These are phyloP conservation scores for Micropoecilia bifurca DNA, from an alignment of 2,797 vertebrate species.

Conservation along the genomic window DNA sequence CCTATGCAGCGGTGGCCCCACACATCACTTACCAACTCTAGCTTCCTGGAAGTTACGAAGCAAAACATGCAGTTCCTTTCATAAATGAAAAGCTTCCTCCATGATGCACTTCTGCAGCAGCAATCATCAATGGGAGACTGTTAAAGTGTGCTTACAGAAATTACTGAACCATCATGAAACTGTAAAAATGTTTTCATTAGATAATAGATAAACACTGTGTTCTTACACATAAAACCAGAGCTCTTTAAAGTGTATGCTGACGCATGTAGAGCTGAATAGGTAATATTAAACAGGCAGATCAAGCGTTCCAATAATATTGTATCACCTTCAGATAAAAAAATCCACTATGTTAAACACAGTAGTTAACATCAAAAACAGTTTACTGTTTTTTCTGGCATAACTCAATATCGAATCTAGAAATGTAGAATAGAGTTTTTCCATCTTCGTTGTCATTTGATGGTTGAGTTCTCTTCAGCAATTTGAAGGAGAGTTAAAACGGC, in stretches of 20 bases:
- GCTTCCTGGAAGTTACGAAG: slow-evolving; percentile 43
- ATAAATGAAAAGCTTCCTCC: slow-evolving; percentile 47
- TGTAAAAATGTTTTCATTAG: slow-evolving; percentile 1
- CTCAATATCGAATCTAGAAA: neutral
- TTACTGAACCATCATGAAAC: neutral
- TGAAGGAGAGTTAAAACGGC: slow-evolving; percentile 38
- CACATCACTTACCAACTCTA: slow-evolving; percentile 31
- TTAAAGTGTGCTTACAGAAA: slow-evolving; percentile 14
- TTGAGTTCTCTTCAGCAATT: slow-evolving; percentile 34
- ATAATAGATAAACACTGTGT: neutral
- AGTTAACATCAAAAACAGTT: neutral
- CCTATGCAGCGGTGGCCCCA: slow-evolving; percentile 29
- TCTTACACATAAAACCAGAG: slow-evolving; percentile 3
- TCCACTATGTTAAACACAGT: neutral
- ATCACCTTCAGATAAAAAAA: slow-evolving; percentile 4
- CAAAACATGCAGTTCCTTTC: slow-evolving; percentile 45
- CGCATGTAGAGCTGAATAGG: neutral
- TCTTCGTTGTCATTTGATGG: slow-evolving; percentile 30
- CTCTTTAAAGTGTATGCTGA: slow-evolving; percentile 4
- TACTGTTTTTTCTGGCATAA: neutral
- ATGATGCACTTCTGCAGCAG: slow-evolving; percentile 15
- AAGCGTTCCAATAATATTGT: slow-evolving; percentile 6
- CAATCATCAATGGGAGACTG: slow-evolving; percentile 20
- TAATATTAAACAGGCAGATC: neutral
- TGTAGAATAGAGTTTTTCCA: neutral